Conservation (phyloP, 2,797 vertebrate species). For the Tokudaia muenninki region DNA sequence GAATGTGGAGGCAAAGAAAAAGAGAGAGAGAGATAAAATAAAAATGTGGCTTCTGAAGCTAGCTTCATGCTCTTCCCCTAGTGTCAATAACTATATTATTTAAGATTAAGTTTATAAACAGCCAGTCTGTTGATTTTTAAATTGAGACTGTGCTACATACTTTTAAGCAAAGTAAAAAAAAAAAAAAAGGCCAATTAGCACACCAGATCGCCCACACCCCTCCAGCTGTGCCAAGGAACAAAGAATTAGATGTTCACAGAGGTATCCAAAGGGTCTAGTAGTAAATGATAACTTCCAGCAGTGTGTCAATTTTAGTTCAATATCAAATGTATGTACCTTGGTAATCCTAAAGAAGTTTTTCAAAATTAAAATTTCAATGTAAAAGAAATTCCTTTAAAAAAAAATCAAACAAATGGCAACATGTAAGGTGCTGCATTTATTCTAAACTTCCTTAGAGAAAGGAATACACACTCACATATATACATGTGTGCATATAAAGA, state of each 20-base stretch:
- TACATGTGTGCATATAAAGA: not conserved
- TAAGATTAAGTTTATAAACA: slow-evolving; percentile 29
- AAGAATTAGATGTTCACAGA: not conserved
- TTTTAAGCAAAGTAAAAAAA: slow-evolving; percentile 34
- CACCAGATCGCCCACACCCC: not conserved
- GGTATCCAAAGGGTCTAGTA: not conserved
- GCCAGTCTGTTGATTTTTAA: slow-evolving; percentile 17
- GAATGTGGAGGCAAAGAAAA: not conserved
- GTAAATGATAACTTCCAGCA: not conserved
- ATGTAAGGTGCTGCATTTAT: not conserved
- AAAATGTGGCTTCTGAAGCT: not conserved
- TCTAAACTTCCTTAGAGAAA: slow-evolving; percentile 30
- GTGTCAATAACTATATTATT: not conserved
- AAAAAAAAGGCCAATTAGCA: slow-evolving; percentile 30
- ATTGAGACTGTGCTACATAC: not conserved
- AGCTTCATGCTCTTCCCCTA: not conserved
- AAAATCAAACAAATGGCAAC: slow-evolving; percentile 52
- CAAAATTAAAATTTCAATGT: slow-evolving; percentile 51
- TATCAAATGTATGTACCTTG: slow-evolving; percentile 16
- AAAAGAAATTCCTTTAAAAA: slow-evolving; percentile 6
- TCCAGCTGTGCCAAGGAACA: not conserved
- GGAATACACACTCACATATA: not conserved
- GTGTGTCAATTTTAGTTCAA: slow-evolving; percentile 33
- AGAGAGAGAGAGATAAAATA: no score
- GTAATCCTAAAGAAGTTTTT: slow-evolving; percentile 33